phyloP scores from a whole-genome alignment of 2,113 vertebrate species.

The Circaetus cinerascens region DNA sequence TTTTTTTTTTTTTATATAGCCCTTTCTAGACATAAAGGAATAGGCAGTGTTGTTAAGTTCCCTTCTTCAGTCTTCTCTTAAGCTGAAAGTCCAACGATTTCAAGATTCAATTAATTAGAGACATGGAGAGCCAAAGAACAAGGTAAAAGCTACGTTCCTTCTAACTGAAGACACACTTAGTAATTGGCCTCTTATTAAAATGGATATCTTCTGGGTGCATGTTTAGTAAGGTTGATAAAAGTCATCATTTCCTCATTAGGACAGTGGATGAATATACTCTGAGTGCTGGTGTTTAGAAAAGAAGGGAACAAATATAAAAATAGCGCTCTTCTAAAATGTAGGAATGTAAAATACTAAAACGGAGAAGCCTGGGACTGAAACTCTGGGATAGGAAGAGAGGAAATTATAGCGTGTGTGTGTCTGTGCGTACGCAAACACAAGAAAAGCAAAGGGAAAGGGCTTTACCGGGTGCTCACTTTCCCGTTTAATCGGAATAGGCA shows the following conservation, averaged over 20 bases:
- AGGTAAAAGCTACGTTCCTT: constrained; percentile 82
- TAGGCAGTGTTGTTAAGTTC: constrained; percentile 84
- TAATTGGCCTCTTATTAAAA: constrained; percentile 85
- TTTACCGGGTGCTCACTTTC: constrained; percentile 37
- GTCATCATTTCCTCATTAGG: constrained; percentile 82
- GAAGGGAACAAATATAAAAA: constrained; percentile 74
- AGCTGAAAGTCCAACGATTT: constrained; percentile 83
- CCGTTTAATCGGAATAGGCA: constrained; percentile 43
- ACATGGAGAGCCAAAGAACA: constrained; percentile 82
- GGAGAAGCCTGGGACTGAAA: constrained; percentile 24
- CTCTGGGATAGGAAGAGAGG: background rate
- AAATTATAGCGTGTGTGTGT: background rate
- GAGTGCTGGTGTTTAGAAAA: constrained; percentile 53
- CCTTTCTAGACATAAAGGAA: constrained; percentile 82
- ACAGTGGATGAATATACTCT: constrained; percentile 69
- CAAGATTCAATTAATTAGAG: constrained; percentile 88
- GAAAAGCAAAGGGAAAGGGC: constrained; percentile 4
- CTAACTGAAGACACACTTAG: constrained; percentile 83
- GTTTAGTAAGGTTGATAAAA: constrained; percentile 85
- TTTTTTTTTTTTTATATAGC: constrained; percentile 58
- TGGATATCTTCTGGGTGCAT: constrained; percentile 79
- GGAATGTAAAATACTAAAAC: constrained; percentile 69
- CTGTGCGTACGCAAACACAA: background rate
- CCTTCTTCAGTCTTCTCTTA: constrained; percentile 83
- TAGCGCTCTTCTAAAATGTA: constrained; percentile 62